Evolutionary conservation across 2,113 vertebrate species (phyloP), one percentile per base, ranked within the genome.

Genomic region (Triplophysa rosa): DNA sequence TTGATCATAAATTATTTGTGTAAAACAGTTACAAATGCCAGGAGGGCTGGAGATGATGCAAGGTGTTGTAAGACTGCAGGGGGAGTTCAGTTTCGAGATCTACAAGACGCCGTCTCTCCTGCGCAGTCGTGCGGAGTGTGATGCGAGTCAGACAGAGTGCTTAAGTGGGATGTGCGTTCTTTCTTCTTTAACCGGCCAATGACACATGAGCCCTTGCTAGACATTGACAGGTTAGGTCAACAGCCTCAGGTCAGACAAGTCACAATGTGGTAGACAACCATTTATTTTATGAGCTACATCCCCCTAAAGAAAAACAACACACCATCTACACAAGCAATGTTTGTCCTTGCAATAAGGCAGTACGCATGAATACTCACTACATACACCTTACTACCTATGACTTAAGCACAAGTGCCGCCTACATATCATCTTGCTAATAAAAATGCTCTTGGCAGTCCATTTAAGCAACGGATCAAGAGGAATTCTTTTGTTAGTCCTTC

Each of bases 1-100:
- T 45, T 61, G 78, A 45, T 80, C 74, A 72, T 70, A 67, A 76
- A 47, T 81, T 49, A 83, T 84, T 82, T 81, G 66, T 84, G 71
- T 78, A 80, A 76, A 84, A 82, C 78, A 84, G 76, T 82, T 86
- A 79, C 59, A 80, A 82, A 76, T 40, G n/a, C 26, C 24, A 61
- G 49, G 52, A 80, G 66, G 29, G 52, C 17, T 67, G 75, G 64
- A 21, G 73, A 26, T 66, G 75, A 77, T 42, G 72, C 76, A 63
- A 37, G 62, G 37, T n/a, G 21, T 17, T 26, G 58, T 82, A 59
- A 56, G 17, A 80, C 64, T 17, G 23, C 11, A 4, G 33, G 4
- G 54, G 23, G 54, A 77, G 74, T 56, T 74, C 40, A 62, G 63
- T 59, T 24, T 56, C 54, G 1, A 1, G 63, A 49, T 74, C n/a